Evolutionary conservation across 2,797 vertebrate genomes (phyloP), one percentile per base, ranked within the genome.

Genomic region (Chanos chanos): DNA sequence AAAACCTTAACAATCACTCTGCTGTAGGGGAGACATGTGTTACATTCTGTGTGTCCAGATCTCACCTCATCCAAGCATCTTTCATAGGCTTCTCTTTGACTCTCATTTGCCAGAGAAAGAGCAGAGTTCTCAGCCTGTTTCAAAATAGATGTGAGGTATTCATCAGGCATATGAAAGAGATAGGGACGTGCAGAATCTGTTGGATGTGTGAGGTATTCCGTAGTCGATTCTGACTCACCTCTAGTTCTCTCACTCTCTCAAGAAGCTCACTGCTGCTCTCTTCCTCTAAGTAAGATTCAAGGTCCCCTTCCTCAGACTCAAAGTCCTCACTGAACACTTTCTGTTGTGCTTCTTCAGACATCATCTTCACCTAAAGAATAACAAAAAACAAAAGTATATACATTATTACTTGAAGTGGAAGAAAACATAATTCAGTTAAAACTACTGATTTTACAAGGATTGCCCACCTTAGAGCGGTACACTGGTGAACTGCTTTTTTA

Each of bases 51-150:
- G n/a, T n/a, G n/a, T n/a, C n/a, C 10, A 24, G 28, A 56, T 59
- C 81, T 84, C 64, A 86, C 94, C 91, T 96, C 93, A 0, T 96
- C 94, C 82, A 96, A 81, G 55, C 94, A 96, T 72, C 94, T 89
- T 64, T 96, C 94, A 0, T 97, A 97, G 0, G 95, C 94, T 54
- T 98, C 95, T 61, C 95, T 77, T 82, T 98, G 95, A 82, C 90
- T 98, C 86, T 98, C 95, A 0, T 97, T 97, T 39, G 94, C 94
- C 84, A 95, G 87, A 68, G 93, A 85, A 71, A 98, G 90, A 5
- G 94, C 91, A 0, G 91, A 92, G 69, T 98, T 98, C 77, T 98
- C 95, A 0, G 93, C 92, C 95, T 98, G 71, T 4, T 68, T 5
- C 39, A 50, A 61, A 67, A 54, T 19, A 64, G 22, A 33, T 25